These are phyloP conservation scores for Tragelaphus scriptus DNA, from an alignment of 2,113 vertebrate genomes.

Conservation along the genomic window DNA sequence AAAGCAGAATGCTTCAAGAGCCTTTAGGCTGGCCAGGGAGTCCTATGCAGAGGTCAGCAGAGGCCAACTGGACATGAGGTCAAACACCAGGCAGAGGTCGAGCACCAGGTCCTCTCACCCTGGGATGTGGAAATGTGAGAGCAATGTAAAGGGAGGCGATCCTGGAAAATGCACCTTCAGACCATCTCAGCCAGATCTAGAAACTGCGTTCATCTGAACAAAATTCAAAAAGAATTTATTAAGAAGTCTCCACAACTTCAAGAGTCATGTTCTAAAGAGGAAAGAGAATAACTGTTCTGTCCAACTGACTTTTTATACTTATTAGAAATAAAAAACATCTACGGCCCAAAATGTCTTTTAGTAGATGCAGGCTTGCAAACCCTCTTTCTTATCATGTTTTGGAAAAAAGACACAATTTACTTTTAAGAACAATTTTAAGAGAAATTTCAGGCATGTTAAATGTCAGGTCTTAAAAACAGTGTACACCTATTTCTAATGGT, in stretches of 20 bases:
- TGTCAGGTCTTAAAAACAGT: background rate
- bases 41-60: background rate
- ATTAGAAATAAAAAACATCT: background rate
- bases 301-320: background rate
- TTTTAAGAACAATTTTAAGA: background rate
- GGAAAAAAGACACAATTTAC: background rate
- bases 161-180: background rate
- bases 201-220: background rate
- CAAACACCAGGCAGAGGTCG: background rate
- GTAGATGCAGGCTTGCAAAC: background rate
- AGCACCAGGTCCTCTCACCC: background rate
- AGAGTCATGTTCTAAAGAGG: background rate
- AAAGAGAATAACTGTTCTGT: background rate
- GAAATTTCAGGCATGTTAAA: background rate
- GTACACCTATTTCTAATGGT: background rate
- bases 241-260: background rate
- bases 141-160: background rate
- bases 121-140: rapidly evolving
- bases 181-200: background rate
- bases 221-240: background rate
- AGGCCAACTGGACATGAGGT: background rate
- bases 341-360: background rate
- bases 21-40: background rate
- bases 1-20: background rate
- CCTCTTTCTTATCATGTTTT: background rate